Base-by-base conservation (phyloP, 2,888 invertebrate genomes). In the Drosophila diplacantha region DNA sequence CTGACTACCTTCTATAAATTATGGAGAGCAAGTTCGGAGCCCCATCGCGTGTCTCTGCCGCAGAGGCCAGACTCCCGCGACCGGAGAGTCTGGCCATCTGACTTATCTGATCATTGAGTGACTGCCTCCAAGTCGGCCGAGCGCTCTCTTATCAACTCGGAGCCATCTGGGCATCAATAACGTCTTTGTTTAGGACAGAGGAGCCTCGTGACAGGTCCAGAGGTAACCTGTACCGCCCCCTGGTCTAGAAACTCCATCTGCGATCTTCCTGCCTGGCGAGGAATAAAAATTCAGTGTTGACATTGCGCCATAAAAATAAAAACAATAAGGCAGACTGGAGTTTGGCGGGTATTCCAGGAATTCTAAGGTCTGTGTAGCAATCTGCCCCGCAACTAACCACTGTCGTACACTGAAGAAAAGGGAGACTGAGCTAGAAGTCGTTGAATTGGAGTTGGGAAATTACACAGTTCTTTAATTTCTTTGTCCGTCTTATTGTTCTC, bases 1-100 rank as follows among this genome's bases (percentile, higher is more conserved):
- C 75, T 80, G 80, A 80, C 80, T 80, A 68, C 82, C 81, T 70
- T 80, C 81, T 80, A 82, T 80, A 80, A 80, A 80, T 80, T 80
- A 82, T 77, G 73, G 80, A 74, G 74, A 76, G 74, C 74, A 69
- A 54, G 50, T 37, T 51, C 55, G 35, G 57, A 26, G 52, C 18
- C 14, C 53, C 52, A 52, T 50, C 67, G 56, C 68, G 44, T 62
- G 69, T 68, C 41, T 49, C 49, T 38, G 20, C 18, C 43, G 14
- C 8, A n/a, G 47, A 55, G 29, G 29, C 29, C 55, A 44, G 56
- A 44, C 58, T 55, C 43, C 50, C 63, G 34, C 31, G 58, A 38
- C 26, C 34, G 31, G 20, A 41, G 41, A 29, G 35, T 49, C 51
- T 47, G 67, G 67, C 66, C 70, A 69, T 52, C 55, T 50, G 71